Percentiles rank a stretch among this genome's conserved stretches.
These are phyloP conservation scores for Drosophila hamatofila DNA, from an alignment of 2,888 invertebrate genomes.

Conservation along the genomic window DNA sequence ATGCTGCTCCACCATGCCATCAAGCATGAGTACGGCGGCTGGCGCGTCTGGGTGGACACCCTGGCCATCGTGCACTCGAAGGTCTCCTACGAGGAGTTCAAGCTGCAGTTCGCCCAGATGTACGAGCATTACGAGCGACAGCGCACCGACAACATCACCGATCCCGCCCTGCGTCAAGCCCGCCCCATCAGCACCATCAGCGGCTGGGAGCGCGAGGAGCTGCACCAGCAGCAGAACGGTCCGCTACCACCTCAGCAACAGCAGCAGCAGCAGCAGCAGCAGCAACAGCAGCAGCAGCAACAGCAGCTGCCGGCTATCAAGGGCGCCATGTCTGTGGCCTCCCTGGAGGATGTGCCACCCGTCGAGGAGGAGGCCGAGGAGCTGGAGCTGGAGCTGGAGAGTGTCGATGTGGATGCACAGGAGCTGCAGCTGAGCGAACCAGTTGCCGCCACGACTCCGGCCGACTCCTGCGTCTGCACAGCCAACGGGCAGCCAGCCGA, in stretches of 20 bases:
- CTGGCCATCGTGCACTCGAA: conserved; percentile 99
- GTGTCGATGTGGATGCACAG: conserved; percentile 58
- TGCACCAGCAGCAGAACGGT: conserved; percentile 75
- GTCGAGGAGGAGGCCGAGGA: conserved; percentile 72
- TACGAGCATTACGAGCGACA: conserved; percentile 98
- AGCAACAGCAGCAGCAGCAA: conserved; percentile 52
- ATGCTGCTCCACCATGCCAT: conserved; percentile 99
- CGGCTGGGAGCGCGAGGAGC: conserved; percentile 93
- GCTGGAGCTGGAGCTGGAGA: conserved; percentile 44
- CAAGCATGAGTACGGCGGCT: conserved; percentile 99
- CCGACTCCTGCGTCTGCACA: conserved; percentile 37
- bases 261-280: conserved; percentile 40
- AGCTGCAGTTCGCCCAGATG: conserved; percentile 98
- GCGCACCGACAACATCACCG: conserved; percentile 97
- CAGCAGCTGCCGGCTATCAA: conserved; percentile 47
- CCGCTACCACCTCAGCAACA: conserved; percentile 53
- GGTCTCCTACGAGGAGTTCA: conserved; percentile 99
- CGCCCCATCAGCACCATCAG: conserved; percentile 98
- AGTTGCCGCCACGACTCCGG: background rate
- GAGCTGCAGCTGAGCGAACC: conserved; percentile 34
- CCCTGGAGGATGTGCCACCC: conserved; percentile 81
- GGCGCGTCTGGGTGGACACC: conserved; percentile 99
- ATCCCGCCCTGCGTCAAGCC: conserved; percentile 96
- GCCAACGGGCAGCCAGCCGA: conserved; percentile 28
- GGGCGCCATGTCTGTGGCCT: conserved; percentile 69